A percentile compares a stretch with the other conserved stretches of the same genome.
phyloP scores from a whole-genome alignment of 1,140 invertebrate species.

The Neelides sp. region DNA sequence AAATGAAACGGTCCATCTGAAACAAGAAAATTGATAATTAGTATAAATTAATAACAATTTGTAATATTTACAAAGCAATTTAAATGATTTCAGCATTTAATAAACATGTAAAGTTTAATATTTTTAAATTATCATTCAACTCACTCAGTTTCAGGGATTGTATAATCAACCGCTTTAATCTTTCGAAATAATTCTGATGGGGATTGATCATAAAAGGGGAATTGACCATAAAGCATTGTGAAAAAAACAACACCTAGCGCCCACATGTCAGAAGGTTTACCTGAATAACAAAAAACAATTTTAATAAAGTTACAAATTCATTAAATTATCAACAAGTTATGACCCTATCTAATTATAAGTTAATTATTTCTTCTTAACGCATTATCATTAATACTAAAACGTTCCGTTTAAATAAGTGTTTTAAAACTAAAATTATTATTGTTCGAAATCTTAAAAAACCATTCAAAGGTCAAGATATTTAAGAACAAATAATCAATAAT shows the following conservation, averaged over 20 bases:
- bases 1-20: conserved; percentile 44
- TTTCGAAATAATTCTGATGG: conserved; percentile 66
- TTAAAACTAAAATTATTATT: no score
- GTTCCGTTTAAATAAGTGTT: no score
- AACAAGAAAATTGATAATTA: conserved; percentile 13
- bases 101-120: conserved; percentile 6
- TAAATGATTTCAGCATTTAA: not conserved
- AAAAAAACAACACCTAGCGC: conserved; percentile 67
- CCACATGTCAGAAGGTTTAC: conserved; percentile 77
- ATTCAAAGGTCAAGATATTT: no score
- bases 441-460: no score
- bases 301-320: not conserved
- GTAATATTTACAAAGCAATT: not conserved
- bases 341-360: not conserved
- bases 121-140: conserved; percentile 4
- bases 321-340: not conserved
- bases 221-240: conserved; percentile 76
- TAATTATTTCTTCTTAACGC: conserved; percentile 1
- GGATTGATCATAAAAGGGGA: conserved; percentile 68
- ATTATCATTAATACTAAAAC: no score
- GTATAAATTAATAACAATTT: conserved; percentile 5
- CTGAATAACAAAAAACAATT: conserved; percentile 34
- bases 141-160: conserved; percentile 46
- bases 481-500: no score
- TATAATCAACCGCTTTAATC: conserved; percentile 55